These are phyloP conservation scores for Coenonympha arcania DNA, from an alignment of 2,888 invertebrate genomes.

Conservation along the genomic window DNA sequence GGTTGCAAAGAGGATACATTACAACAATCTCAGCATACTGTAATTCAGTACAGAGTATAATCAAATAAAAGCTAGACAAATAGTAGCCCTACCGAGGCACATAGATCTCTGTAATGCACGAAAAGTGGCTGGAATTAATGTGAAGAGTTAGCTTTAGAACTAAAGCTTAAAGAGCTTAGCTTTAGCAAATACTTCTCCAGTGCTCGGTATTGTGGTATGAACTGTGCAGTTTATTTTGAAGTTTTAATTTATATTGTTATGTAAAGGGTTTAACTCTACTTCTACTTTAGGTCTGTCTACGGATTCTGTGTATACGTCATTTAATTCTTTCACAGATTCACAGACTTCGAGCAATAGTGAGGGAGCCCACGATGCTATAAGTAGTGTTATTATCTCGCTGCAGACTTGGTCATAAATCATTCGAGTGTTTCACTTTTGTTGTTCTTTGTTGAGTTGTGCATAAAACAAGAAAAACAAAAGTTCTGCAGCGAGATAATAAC, in stretches of 20 bases:
- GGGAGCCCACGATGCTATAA: too few relatives aligned
- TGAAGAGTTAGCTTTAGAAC: conserved; percentile 15
- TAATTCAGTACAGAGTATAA: not conserved
- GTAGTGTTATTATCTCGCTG: too few relatives aligned
- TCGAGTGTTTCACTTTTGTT: too few relatives aligned
- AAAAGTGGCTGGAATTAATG: conserved; percentile 22
- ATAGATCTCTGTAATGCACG: conserved; percentile 16
- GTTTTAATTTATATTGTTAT: conserved; percentile 11
- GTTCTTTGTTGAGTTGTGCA: too few relatives aligned
- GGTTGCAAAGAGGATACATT: not conserved
- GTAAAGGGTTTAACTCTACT: not conserved
- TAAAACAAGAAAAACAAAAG: too few relatives aligned
- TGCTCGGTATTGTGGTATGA: conserved; percentile 7
- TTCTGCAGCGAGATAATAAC: too few relatives aligned
- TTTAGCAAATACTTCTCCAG: conserved; percentile 2
- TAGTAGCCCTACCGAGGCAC: not conserved
- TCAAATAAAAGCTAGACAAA: not conserved
- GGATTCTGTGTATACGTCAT: too few relatives aligned
- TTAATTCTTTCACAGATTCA: too few relatives aligned
- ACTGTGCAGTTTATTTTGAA: not conserved
- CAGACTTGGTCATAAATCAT: too few relatives aligned
- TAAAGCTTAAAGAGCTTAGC: conserved; percentile 13
- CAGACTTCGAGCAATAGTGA: too few relatives aligned
- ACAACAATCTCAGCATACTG: not conserved
- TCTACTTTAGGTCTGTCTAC: too few relatives aligned